Conservation (phyloP, 2,888 invertebrate genomes). For the Exocentrus adspersus region DNA sequence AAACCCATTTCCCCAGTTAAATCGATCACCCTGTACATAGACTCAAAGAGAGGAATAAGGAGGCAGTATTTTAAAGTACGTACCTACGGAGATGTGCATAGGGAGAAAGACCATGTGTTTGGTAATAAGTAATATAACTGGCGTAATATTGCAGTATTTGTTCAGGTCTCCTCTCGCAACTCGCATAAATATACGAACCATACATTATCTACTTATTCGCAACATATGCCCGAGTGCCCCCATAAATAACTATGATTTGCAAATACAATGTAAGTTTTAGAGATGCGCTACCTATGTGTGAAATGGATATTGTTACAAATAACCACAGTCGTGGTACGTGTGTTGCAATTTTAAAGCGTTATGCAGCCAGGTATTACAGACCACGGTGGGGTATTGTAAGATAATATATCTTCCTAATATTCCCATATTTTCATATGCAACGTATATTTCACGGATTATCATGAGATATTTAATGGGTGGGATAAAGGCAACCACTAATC, state of each 20-base stretch:
- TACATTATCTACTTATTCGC: too few species aligned
- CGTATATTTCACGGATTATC: neutral
- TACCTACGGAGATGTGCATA: too few species aligned
- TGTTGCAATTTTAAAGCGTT: slow-evolving; percentile 11
- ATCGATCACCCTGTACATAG: too few species aligned
- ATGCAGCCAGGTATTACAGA: slow-evolving; percentile 1
- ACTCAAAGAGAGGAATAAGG: too few species aligned
- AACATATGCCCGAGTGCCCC: neutral
- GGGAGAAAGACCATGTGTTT: too few species aligned
- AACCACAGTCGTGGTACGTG: neutral
- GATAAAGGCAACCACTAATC: too few species aligned
- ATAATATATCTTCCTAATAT: slow-evolving; percentile 4
- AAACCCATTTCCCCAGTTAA: neutral
- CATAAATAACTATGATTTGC: neutral
- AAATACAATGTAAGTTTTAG: neutral
- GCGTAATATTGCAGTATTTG: too few species aligned
- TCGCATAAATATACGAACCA: too few species aligned
- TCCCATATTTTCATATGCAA: neutral
- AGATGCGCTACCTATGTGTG: slow-evolving; percentile 1
- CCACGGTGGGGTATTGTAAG: neutral
- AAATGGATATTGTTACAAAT: slow-evolving; percentile 9
- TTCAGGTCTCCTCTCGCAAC: too few species aligned
- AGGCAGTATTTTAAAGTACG: too few species aligned
- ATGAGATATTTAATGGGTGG: too few species aligned
- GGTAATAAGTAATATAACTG: too few species aligned